These are phyloP conservation scores for Ceratosolen fusciceps DNA, from an alignment of 1,140 invertebrate species.

Conservation along the genomic window DNA sequence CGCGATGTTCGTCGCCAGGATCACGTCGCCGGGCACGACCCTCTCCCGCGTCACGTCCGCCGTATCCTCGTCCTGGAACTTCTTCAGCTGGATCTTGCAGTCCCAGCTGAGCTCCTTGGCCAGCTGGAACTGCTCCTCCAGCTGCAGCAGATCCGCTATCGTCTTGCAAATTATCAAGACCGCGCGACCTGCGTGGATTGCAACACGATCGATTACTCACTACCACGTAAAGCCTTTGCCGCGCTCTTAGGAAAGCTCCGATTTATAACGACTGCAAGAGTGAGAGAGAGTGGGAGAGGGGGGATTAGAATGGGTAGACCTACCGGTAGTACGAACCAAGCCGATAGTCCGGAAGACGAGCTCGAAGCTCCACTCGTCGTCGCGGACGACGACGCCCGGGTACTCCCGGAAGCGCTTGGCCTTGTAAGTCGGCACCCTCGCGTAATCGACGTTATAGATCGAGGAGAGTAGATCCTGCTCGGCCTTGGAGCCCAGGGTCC, in stretches of 20 bases:
- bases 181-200: constrained; percentile 18
- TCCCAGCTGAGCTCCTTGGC: constrained; percentile 28
- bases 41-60: constrained; percentile 39
- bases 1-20: constrained; percentile 68
- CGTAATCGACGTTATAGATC: constrained; percentile 57
- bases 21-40: constrained; percentile 48
- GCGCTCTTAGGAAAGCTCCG: neutral
- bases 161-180: constrained; percentile 61
- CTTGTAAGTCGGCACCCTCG: constrained; percentile 56
- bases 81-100: constrained; percentile 41
- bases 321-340: constrained; percentile 40
- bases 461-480: constrained; percentile 56
- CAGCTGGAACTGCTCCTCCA: constrained; percentile 51
- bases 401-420: constrained; percentile 51
- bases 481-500: constrained; percentile 60
- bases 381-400: constrained; percentile 34
- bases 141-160: constrained; percentile 30
- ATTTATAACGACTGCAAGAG: no score
- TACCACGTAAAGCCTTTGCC: neutral
- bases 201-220: neutral
- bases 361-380: constrained; percentile 40
- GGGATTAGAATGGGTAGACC: no score
- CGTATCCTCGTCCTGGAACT: constrained; percentile 44
- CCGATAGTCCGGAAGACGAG: constrained; percentile 27
- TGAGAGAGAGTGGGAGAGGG: no score